phyloP scores from a whole-genome alignment of 2,888 invertebrate genomes.

The Phragmatobia fuliginosa region DNA sequence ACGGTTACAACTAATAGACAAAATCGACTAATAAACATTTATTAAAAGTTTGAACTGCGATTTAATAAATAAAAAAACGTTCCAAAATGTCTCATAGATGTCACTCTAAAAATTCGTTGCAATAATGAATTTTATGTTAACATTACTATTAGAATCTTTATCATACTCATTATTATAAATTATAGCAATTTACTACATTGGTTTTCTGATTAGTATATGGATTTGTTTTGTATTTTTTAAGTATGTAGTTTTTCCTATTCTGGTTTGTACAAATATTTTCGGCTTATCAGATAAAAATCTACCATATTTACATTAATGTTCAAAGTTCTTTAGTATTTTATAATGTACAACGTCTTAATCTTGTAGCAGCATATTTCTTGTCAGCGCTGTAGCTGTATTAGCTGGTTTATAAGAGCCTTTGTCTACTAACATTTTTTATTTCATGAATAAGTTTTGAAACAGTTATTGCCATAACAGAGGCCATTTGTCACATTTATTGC shows the following conservation, averaged over 20 bases:
- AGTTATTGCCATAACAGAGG: slow-evolving; percentile 65
- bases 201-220: neutral
- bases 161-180: neutral
- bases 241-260: too few relatives aligned
- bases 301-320: neutral
- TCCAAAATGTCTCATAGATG: too few relatives aligned
- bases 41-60: too few relatives aligned
- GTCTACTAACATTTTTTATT: slow-evolving; percentile 51
- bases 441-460: slow-evolving; percentile 59
- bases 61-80: too few relatives aligned
- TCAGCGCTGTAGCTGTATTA: neutral
- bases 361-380: neutral
- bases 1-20: too few relatives aligned
- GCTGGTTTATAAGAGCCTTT: neutral
- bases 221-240: neutral
- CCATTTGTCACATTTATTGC: slow-evolving; percentile 67
- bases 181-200: neutral
- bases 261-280: neutral
- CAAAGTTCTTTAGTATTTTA: neutral
- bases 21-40: too few relatives aligned
- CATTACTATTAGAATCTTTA: too few relatives aligned
- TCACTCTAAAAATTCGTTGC: too few relatives aligned
- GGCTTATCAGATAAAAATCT: neutral
- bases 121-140: too few relatives aligned
- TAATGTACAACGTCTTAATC: neutral